Conservation (phyloP, 2,113 vertebrate species). For the western clawed frog (Xenopus tropicalis) region UCB_Xtro_10.0 CM004447.2:161990501-161991000, state of each 20-base stretch:
- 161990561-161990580: not conserved
- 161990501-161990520: no score
- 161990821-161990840: no score
- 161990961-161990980: not conserved
- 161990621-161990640: not conserved
- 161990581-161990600: not conserved
- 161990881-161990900: not conserved
- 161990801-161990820: not conserved
- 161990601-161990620: not conserved
- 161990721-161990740: not conserved
- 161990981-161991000: not conserved
- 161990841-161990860: not conserved
- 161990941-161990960: no score
- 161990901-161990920: not conserved
- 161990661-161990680: not conserved
- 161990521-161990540: not conserved
- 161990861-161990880: no score
- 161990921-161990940: constrained; percentile 2
- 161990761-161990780: not conserved
- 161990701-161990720: not conserved
- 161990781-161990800: not conserved
- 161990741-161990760: not conserved
- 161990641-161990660: not conserved
- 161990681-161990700: not conserved
- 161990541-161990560: not conserved